Evolutionary conservation across 2,113 vertebrate species (phyloP), one percentile per base, ranked within the genome.

Genomic region (Danionella cerebrum): DNA sequence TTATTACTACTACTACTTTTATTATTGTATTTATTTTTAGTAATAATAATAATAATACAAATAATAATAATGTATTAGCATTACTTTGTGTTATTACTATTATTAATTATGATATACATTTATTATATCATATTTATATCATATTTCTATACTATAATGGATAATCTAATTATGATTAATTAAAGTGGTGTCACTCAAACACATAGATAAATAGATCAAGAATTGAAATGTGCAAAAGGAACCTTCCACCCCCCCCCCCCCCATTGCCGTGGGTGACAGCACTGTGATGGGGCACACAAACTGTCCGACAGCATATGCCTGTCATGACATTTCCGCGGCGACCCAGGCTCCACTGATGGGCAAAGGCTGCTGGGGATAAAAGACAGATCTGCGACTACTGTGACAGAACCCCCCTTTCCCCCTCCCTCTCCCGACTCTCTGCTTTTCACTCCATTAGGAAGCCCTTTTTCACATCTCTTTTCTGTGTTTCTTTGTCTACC

Each of bases 311-410:
- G 65, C 76, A 73, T 74, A 74, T 76, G 74, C 64, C 74, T 67
- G 71, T 72, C 63, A 48, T 73, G 72, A 70, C 70, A 77, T 75
- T 72, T 75, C 66, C 69, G 68, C 52, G 2, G 47, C 84, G 87
- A 89, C 84, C 87, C 86, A 79, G 88, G 84, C 86, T 83, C 82
- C 85, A 86, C 86, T 86, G 52, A 59, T 66, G 75, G 64, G 60
- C 54, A 62, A 65, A 71, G 74, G 68, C 70, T 54, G 55, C 45
- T 59, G 71, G 48, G 52, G 31, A 63, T n/a, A 68, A 74, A 68
- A 58, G 59, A 60, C 47, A 55, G 65, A 24, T 35, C 70, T 71
- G 73, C 52, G 53, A 16, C 62, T 66, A 66, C 63, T 68, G 64
- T 74, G 53, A 60, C 69, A 65, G 55, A 45, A 41, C 16, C 68